These are phyloP conservation scores for Scelioninae gen. 1 DNA, from an alignment of 2,888 invertebrate genomes.

Conservation along the genomic window DNA sequence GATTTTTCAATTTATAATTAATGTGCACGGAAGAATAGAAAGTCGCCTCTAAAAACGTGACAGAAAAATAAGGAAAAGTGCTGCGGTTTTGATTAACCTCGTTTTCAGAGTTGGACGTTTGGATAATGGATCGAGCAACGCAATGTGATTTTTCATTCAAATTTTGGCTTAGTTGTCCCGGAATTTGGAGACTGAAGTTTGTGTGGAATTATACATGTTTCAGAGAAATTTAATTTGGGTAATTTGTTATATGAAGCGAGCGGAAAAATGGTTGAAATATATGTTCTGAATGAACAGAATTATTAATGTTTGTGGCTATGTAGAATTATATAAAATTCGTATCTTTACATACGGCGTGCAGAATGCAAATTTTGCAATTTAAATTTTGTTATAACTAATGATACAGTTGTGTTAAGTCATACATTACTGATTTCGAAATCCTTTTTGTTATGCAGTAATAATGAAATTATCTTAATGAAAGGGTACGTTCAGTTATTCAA, in stretches of 20 bases:
- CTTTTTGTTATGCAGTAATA: not conserved
- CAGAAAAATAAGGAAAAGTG: too few species aligned
- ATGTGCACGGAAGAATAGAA: not conserved
- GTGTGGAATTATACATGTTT: too few species aligned
- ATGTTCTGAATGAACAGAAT: not conserved
- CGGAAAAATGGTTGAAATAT: not conserved
- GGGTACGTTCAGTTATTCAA: conserved; percentile 1
- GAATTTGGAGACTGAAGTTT: too few species aligned
- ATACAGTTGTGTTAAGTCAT: not conserved
- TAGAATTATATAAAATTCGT: not conserved
- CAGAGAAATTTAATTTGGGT: not conserved
- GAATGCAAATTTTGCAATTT: not conserved
- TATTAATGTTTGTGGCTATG: not conserved
- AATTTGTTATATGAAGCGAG: not conserved
- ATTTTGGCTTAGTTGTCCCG: too few species aligned
- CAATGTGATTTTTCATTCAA: too few species aligned
- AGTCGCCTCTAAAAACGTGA: too few species aligned
- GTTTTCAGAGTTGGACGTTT: too few species aligned
- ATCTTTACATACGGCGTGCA: not conserved
- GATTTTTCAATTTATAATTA: too few species aligned
- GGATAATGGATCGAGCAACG: too few species aligned
- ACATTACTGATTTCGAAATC: conserved; percentile 4
- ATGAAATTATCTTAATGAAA: conserved; percentile 13
- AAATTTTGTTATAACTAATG: conserved; percentile 3
- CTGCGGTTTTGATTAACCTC: too few species aligned